These are phyloP conservation scores for Meandrina meandrites DNA, from an alignment of 92 coral and sea anemone species.

Conservation along the genomic window DNA sequence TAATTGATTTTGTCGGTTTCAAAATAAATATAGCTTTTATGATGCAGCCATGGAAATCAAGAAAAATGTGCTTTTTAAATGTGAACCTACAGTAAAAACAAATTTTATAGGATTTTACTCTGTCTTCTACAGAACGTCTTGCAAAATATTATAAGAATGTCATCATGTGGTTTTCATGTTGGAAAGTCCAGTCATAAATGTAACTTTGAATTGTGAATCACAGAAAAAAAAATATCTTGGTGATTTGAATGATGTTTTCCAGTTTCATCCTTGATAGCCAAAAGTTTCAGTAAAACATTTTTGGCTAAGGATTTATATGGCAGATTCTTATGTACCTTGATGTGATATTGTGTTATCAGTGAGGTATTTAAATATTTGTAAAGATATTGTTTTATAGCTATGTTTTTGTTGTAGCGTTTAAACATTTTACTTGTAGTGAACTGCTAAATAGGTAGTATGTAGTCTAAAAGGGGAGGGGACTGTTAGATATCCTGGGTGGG, in stretches of 20 bases:
- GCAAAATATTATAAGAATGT: not conserved
- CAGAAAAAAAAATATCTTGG: not conserved
- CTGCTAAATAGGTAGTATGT: not conserved
- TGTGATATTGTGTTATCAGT: not conserved
- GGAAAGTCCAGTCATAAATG: not conserved
- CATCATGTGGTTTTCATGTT: not conserved
- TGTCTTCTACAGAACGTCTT: not conserved
- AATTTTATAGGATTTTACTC: not conserved
- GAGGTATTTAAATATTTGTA: conserved; percentile 30
- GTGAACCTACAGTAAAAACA: not conserved
- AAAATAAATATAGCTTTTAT: conserved; percentile 1
- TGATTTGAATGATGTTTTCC: not conserved
- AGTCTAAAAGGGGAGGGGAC: not conserved
- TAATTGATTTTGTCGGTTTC: not conserved
- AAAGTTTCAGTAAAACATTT: not conserved
- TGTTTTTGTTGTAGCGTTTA: not conserved
- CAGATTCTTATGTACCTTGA: not conserved
- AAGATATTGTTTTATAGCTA: not conserved
- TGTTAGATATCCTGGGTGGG: not conserved
- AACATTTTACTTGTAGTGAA: not conserved
- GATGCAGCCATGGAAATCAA: not conserved
- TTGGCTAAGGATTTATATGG: not conserved
- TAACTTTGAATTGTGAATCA: not conserved
- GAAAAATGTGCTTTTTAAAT: not conserved
- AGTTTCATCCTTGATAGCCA: not conserved